phyloP scores from a whole-genome alignment of 2,797 vertebrate species.

The Myotis daubentonii region DNA sequence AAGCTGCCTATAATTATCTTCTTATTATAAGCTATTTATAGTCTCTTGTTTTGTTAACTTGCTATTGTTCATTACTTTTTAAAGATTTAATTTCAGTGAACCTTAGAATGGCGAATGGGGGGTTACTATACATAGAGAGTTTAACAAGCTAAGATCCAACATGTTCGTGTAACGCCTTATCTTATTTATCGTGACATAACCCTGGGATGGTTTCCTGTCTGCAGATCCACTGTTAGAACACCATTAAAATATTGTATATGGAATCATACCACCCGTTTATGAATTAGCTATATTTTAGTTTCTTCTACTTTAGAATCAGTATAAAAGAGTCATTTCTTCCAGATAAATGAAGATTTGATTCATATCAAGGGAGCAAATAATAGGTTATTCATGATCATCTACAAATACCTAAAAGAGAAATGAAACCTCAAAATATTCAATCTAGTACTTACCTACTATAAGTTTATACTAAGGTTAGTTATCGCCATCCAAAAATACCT shows the following conservation, averaged over 20 bases:
- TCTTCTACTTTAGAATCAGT: not conserved
- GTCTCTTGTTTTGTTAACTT: not conserved
- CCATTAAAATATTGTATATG: not conserved
- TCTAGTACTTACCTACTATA: not conserved
- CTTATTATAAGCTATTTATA: not conserved
- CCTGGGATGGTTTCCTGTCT: not conserved
- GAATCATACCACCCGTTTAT: not conserved
- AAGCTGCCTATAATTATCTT: not conserved
- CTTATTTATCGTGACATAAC: not conserved
- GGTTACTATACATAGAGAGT: not conserved
- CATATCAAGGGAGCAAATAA: not conserved
- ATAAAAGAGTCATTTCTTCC: not conserved
- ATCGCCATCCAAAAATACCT: not conserved
- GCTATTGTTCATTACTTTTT: not conserved
- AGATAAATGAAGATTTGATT: constrained; percentile 18
- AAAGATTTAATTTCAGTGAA: not conserved
- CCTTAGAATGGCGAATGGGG: not conserved
- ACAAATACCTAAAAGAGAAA: constrained; percentile 37
- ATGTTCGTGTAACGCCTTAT: not conserved
- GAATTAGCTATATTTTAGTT: not conserved
- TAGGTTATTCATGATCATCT: not conserved
- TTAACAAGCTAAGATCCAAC: not conserved
- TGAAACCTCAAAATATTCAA: not conserved
- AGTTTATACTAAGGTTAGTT: not conserved
- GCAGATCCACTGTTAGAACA: not conserved